Conservation (phyloP, 2,113 vertebrate genomes). For the Corydoras sp. region DNA sequence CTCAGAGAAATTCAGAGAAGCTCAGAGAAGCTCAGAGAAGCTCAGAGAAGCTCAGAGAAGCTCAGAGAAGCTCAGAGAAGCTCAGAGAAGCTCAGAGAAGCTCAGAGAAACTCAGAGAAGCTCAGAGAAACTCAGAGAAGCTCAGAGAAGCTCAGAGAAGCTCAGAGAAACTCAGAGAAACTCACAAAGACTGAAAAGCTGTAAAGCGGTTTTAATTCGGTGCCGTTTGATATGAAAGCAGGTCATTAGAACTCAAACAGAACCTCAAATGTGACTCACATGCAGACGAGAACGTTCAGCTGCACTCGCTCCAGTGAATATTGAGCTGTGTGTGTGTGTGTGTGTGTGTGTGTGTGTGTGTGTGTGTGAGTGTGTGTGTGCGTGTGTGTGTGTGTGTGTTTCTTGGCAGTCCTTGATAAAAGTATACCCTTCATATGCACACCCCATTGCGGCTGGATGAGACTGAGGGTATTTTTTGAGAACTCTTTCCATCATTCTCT, state of each 20-base stretch:
- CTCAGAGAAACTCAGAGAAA: no score
- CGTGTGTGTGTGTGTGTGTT: no score
- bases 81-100: no score
- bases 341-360: slow-evolving; percentile 21
- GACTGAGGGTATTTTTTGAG: slow-evolving; percentile 44
- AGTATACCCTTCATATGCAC: slow-evolving; percentile 60
- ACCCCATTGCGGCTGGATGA: slow-evolving; percentile 63
- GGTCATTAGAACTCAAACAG: background rate
- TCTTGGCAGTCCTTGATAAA: slow-evolving; percentile 69
- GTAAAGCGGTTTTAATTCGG: background rate
- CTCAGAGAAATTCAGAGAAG: no score
- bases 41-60: no score
- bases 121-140: no score
- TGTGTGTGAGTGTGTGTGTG: slow-evolving; percentile 36
- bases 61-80: no score
- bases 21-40: no score
- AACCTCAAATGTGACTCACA: slow-evolving; percentile 10
- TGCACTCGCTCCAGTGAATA: slow-evolving; percentile 13
- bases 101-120: no score
- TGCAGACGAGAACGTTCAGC: slow-evolving; percentile 27
- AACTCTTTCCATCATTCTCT: slow-evolving; percentile 9
- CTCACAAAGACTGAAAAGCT: background rate
- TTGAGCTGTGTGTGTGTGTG: slow-evolving; percentile 16
- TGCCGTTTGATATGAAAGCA: slow-evolving; percentile 3
- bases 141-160: no score